phyloP scores from a whole-genome alignment of 35 echinoderm and acorn worm genomes.

The Eucidaris tribuloides region DNA sequence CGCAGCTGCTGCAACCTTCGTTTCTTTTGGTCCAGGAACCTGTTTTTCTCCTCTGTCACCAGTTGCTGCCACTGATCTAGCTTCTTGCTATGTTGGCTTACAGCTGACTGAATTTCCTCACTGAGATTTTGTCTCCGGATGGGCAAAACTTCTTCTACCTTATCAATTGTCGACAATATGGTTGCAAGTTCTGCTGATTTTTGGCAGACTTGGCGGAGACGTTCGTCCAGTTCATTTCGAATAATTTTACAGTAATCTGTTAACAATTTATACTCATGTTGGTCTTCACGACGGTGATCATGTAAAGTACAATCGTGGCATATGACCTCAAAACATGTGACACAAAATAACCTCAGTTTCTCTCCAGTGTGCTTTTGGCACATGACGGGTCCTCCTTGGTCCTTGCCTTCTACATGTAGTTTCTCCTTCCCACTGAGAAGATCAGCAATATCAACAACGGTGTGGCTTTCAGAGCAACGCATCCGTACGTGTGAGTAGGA shows the following conservation, averaged over 20 bases:
- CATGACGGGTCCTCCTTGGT: neutral
- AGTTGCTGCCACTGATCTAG: neutral
- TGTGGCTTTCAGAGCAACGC: neutral
- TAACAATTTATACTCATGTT: neutral
- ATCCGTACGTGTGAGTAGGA: neutral
- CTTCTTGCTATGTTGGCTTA: neutral
- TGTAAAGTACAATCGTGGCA: neutral
- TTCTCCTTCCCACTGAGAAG: neutral
- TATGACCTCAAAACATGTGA: neutral
- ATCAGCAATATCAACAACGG: neutral
- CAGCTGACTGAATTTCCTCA: neutral
- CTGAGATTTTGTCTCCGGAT: neutral
- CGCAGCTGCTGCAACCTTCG: neutral
- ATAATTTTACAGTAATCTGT: neutral
- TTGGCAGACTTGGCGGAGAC: neutral
- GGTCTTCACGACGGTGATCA: neutral
- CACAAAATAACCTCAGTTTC: neutral
- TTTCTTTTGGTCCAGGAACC: neutral
- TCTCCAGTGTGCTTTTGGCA: neutral
- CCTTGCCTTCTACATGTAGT: neutral
- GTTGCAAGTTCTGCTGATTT: neutral
- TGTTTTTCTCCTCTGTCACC: neutral
- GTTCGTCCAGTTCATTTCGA: neutral
- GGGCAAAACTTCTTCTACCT: neutral
- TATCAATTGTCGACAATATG: neutral